phyloP scores from a whole-genome alignment of 2,113 vertebrate genomes.

The Paramisgurnus dabryanus region DNA sequence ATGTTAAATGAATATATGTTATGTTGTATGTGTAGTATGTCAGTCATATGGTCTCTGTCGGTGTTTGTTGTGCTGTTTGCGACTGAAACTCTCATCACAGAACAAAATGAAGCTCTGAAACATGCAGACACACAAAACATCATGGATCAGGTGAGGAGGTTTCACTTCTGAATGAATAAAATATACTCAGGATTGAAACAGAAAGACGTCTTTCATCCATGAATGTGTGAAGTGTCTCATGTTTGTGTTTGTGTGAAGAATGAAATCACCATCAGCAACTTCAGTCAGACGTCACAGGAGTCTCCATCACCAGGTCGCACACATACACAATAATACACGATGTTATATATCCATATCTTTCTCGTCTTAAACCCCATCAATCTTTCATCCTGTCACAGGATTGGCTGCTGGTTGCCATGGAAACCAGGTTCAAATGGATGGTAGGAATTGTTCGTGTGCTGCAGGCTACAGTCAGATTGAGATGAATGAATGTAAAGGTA shows the following conservation, averaged over 20 bases:
- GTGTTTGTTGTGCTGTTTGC: slow-evolving; percentile 57
- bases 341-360: background rate
- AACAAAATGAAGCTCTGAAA: slow-evolving; percentile 62
- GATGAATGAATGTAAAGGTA: slow-evolving; percentile 63
- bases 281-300: slow-evolving; percentile 44
- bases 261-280: slow-evolving; percentile 50
- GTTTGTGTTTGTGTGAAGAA: slow-evolving; percentile 37
- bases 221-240: background rate
- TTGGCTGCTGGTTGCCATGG: slow-evolving; percentile 50
- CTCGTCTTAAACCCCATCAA: background rate
- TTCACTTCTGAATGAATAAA: no score
- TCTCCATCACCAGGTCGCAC: slow-evolving; percentile 56
- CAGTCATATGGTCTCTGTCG: slow-evolving; percentile 58
- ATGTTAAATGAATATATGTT: background rate
- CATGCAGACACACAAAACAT: slow-evolving; percentile 15
- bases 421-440: slow-evolving; percentile 56
- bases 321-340: background rate
- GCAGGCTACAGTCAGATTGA: slow-evolving; percentile 58
- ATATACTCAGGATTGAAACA: background rate
- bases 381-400: background rate
- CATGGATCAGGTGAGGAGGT: slow-evolving; percentile 51
- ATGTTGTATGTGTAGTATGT: slow-evolving; percentile 45
- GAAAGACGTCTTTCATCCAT: background rate
- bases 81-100: slow-evolving; percentile 50
- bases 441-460: slow-evolving; percentile 62